A percentile compares a stretch with the other conserved stretches of the same genome.
Evolutionary conservation across 2,113 vertebrate genomes (phyloP).

Genomic region (Syngnathoides biaculeatus): DNA sequence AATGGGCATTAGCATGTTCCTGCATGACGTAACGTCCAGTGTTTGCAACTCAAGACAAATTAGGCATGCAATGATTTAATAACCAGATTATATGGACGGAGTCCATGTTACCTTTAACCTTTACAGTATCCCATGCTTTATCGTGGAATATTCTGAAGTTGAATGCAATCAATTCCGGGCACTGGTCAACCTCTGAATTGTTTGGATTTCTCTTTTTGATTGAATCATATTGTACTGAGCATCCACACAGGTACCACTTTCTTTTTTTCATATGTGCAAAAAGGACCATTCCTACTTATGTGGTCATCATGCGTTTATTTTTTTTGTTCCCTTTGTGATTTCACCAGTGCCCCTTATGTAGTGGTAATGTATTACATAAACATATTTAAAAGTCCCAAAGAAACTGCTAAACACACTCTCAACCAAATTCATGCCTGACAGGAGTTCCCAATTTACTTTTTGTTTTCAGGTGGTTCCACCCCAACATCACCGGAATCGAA

Average conservation of each 20-base stretch:
- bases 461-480: constrained; percentile 84
- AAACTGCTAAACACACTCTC: not conserved
- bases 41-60: not conserved
- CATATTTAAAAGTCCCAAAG: not conserved
- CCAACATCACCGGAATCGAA: constrained; percentile 83
- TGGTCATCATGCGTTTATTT: not conserved
- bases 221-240: not conserved
- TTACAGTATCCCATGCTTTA: not conserved
- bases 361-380: too few species aligned
- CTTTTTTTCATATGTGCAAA: not conserved
- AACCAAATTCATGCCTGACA: not conserved
- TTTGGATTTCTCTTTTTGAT: not conserved
- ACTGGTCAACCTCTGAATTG: not conserved
- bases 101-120: not conserved
- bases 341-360: not conserved
- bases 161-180: not conserved
- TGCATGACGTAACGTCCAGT: not conserved
- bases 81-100: too few species aligned
- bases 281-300: not conserved
- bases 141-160: not conserved
- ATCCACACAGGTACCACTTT: not conserved
- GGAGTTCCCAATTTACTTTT: not conserved
- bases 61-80: too few species aligned
- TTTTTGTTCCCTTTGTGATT: not conserved
- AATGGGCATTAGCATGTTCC: not conserved